Evolutionary conservation across 53 echinoderm and acorn worm species (phyloP).

Genomic region (Luidia sarsii): DNA sequence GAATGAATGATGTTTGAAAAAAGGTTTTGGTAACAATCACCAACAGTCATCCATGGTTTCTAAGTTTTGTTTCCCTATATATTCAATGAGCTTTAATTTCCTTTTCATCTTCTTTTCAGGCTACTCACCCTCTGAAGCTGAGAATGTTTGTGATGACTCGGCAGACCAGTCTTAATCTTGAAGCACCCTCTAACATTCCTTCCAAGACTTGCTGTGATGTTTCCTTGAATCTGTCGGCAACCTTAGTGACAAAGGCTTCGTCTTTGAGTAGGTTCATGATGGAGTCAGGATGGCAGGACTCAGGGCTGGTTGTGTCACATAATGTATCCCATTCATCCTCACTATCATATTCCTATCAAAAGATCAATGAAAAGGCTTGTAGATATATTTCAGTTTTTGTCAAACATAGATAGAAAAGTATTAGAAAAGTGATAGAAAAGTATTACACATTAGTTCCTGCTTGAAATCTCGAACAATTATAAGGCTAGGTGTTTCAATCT

Average conservation of each 20-base stretch:
- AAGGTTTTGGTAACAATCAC: too few species aligned
- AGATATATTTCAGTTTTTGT: too few species aligned
- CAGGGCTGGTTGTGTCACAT: conserved; percentile 87
- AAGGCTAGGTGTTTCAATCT: too few species aligned
- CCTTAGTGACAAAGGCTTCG: conserved; percentile 62
- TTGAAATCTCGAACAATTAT: too few species aligned
- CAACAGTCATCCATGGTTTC: too few species aligned
- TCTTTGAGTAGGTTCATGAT: conserved; percentile 68
- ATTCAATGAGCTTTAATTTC: too few species aligned
- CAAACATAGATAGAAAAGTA: too few species aligned
- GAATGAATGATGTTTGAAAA: too few species aligned
- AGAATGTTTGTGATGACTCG: conserved; percentile 81
- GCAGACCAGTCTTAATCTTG: conserved; percentile 76
- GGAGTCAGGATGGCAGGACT: conserved; percentile 68
- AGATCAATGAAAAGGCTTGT: too few species aligned
- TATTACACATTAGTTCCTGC: too few species aligned
- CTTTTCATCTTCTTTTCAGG: too few species aligned
- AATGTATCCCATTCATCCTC: conserved; percentile 98
- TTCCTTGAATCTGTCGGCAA: conserved; percentile 66
- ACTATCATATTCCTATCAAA: conserved; percentile 82
- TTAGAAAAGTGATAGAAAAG: neutral
- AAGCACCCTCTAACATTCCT: conserved; percentile 98
- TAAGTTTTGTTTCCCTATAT: too few species aligned
- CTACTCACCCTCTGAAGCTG: conserved; percentile 79
- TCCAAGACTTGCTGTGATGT: conserved; percentile 78